A percentile compares a stretch with the other conserved stretches of the same genome.
phyloP scores from a whole-genome alignment of 2,113 vertebrate species.

The Mobula birostris region DNA sequence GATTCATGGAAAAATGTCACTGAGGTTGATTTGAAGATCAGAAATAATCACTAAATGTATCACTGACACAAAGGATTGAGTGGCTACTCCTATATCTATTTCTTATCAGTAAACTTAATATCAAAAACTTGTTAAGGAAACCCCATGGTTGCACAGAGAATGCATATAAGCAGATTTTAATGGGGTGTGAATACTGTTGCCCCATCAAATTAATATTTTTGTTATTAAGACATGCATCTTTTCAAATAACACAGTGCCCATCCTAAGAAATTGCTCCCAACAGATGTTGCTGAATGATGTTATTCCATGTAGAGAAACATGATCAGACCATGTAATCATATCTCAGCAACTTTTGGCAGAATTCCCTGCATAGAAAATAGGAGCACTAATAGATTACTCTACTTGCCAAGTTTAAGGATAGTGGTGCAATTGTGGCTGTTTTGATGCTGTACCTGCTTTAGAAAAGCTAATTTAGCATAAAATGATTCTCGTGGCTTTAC shows the following conservation, averaged over 20 bases:
- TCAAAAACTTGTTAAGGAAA: not conserved
- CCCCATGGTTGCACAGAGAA: not conserved
- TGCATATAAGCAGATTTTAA: not conserved
- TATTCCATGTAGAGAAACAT: not conserved
- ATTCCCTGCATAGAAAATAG: not conserved
- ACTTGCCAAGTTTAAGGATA: not conserved
- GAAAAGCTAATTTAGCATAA: not conserved
- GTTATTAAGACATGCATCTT: not conserved
- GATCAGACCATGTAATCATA: not conserved
- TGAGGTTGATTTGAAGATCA: no score
- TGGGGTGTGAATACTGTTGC: not conserved
- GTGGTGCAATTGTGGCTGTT: not conserved
- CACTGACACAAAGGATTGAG: no score
- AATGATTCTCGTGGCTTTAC: not conserved
- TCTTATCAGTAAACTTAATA: not conserved
- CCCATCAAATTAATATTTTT: not conserved
- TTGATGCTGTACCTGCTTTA: not conserved
- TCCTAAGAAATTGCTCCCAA: slow-evolving; percentile 19
- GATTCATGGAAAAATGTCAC: no score
- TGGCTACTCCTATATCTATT: no score
- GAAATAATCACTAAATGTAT: no score
- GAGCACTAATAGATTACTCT: not conserved
- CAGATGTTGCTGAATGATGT: not conserved
- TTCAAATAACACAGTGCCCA: not conserved
- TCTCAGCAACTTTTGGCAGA: not conserved